Percentiles rank a stretch among this genome's conserved stretches.
These are phyloP conservation scores for Pseudocheirus occidentalis DNA, from an alignment of 2,797 vertebrate genomes.

Conservation along the genomic window DNA sequence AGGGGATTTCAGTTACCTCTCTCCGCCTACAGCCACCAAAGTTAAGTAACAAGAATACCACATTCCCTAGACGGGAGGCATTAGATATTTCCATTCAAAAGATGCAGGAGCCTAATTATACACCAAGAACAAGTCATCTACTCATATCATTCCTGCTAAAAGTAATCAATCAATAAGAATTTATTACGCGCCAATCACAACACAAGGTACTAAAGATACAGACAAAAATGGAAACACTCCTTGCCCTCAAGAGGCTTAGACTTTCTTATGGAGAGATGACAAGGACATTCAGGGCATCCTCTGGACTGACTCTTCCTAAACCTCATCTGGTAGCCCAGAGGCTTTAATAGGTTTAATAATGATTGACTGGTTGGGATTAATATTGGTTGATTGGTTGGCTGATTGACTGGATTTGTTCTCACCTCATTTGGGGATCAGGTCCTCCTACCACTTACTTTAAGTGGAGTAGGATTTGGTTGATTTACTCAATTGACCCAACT, in stretches of 20 bases:
- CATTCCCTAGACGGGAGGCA: background rate
- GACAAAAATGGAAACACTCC: background rate
- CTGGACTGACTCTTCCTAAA: background rate
- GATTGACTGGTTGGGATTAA: background rate
- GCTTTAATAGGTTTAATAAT: background rate
- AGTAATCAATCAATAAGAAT: background rate
- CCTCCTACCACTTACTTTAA: background rate
- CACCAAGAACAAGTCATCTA: background rate
- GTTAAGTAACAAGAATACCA: background rate
- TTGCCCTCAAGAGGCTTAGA: background rate
- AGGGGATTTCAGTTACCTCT: background rate
- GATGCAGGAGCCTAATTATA: background rate
- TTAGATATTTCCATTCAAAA: background rate
- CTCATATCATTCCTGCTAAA: background rate
- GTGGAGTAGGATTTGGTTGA: background rate
- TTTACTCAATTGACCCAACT: background rate
- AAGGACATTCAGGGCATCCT: background rate
- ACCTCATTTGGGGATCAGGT: background rate
- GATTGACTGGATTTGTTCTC: background rate
- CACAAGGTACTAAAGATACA: background rate
- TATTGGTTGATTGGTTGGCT: background rate
- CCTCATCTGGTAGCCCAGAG: background rate
- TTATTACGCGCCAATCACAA: background rate
- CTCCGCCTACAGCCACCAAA: no score
- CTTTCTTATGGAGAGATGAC: background rate